phyloP scores from a whole-genome alignment of 2,888 invertebrate species.

The Drosophila quinaria region DNA sequence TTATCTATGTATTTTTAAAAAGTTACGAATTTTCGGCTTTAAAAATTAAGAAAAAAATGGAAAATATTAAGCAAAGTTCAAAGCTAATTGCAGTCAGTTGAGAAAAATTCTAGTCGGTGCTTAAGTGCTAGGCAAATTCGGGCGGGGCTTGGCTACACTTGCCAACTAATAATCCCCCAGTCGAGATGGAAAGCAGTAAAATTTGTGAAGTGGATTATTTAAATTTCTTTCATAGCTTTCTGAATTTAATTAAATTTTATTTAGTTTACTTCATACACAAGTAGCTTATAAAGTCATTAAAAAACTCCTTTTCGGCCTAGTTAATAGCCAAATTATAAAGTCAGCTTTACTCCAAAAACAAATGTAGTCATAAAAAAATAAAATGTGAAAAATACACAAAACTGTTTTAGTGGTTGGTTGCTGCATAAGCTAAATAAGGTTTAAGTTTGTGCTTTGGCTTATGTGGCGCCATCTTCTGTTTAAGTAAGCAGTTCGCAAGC shows the following conservation, averaged over 20 bases:
- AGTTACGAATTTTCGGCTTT: too few species aligned
- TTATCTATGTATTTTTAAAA: too few species aligned
- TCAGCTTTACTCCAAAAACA: too few species aligned
- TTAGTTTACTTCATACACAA: background rate
- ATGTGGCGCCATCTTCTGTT: conserved; percentile 36
- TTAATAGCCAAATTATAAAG: background rate
- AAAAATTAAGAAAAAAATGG: too few species aligned
- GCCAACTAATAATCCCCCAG: background rate
- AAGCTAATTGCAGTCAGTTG: too few species aligned
- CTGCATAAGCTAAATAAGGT: background rate
- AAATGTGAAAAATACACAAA: background rate
- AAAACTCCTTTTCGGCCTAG: background rate
- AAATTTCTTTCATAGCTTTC: background rate
- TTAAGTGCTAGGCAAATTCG: background rate
- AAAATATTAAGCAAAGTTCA: too few species aligned
- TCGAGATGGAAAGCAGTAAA: background rate
- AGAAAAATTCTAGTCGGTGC: background rate
- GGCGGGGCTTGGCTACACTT: background rate
- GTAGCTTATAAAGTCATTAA: background rate
- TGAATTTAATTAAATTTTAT: background rate
- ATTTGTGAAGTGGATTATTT: background rate
- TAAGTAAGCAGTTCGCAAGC: too few species aligned
- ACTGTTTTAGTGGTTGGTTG: background rate
- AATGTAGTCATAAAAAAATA: background rate
- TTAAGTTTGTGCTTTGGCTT: background rate